Conservation (phyloP, 2,797 vertebrate genomes). For the Chelon auratus region DNA sequence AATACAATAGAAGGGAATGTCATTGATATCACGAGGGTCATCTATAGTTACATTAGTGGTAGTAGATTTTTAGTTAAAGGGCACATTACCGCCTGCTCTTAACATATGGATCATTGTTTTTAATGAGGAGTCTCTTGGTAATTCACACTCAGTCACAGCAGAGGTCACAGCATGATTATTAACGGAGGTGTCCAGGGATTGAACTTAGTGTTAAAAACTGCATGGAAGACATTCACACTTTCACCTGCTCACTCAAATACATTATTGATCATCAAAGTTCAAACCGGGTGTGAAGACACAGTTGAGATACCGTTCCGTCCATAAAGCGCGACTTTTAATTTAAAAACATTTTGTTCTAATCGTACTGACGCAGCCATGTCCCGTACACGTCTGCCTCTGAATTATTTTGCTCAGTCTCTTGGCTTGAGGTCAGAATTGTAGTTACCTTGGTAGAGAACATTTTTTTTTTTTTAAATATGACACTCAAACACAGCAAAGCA, state of each 20-base stretch:
- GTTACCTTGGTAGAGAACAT: not conserved
- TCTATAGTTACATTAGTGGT: conserved; percentile 33
- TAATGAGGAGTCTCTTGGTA: conserved; percentile 45
- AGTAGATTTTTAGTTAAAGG: conserved; percentile 45
- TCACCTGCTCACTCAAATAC: conserved; percentile 32
- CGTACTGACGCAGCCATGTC: not conserved
- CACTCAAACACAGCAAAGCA: conserved; percentile 35
- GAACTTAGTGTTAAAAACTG: conserved; percentile 50
- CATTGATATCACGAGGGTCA: conserved; percentile 2
- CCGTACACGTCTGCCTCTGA: not conserved
- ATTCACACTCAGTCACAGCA: conserved; percentile 42
- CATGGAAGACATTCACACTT: conserved; percentile 33
- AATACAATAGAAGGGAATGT: not conserved
- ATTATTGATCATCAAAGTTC: conserved; percentile 43
- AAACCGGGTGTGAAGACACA: conserved; percentile 25
- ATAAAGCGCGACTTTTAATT: not conserved
- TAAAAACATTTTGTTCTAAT: not conserved
- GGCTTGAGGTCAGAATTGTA: not conserved
- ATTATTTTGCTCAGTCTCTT: not conserved
- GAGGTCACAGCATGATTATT: conserved; percentile 46
- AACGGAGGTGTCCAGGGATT: conserved; percentile 26
- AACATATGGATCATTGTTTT: conserved; percentile 47
- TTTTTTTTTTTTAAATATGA: not conserved
- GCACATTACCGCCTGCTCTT: conserved; percentile 27
- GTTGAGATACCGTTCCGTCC: not conserved